Evolutionary conservation across 1,140 invertebrate species (phyloP).

Genomic region (Cepaea nemoralis): DNA sequence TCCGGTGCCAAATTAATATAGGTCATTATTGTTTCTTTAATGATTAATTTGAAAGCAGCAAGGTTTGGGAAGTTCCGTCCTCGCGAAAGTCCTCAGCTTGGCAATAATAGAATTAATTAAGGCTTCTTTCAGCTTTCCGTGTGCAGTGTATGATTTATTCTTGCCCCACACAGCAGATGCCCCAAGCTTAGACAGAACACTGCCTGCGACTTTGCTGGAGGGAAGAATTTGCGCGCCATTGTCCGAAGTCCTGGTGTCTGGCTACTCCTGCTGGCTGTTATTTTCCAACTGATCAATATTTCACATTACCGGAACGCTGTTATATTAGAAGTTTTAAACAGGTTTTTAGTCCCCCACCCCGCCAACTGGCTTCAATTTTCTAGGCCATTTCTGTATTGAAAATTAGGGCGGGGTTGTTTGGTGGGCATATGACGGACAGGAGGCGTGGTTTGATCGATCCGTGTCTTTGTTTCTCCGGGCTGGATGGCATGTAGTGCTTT

Average conservation of each 20-base stretch:
- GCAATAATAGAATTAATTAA: neutral
- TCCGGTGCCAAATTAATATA: too few species aligned
- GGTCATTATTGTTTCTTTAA: neutral
- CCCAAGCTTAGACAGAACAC: neutral
- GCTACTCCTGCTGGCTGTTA: neutral
- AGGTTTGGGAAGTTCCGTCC: neutral
- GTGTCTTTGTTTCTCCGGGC: neutral
- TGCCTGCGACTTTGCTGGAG: neutral
- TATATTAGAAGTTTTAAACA: neutral
- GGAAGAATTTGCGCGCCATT: neutral
- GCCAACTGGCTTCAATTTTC: neutral
- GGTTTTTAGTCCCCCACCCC: neutral
- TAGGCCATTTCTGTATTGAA: neutral
- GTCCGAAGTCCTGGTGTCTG: neutral
- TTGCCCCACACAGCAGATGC: neutral
- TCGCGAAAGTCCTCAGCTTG: neutral
- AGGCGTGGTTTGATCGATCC: constrained; percentile 3
- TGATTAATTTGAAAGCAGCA: neutral
- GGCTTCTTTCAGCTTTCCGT: neutral
- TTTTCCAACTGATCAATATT: constrained; percentile 2
- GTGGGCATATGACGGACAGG: neutral
- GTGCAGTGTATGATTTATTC: neutral
- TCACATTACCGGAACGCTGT: neutral
- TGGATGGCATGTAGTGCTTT: neutral
- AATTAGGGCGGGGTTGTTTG: neutral